Evolutionary conservation across 2,797 vertebrate species (phyloP).

Genomic region (Eurystomus glaucurus): DNA sequence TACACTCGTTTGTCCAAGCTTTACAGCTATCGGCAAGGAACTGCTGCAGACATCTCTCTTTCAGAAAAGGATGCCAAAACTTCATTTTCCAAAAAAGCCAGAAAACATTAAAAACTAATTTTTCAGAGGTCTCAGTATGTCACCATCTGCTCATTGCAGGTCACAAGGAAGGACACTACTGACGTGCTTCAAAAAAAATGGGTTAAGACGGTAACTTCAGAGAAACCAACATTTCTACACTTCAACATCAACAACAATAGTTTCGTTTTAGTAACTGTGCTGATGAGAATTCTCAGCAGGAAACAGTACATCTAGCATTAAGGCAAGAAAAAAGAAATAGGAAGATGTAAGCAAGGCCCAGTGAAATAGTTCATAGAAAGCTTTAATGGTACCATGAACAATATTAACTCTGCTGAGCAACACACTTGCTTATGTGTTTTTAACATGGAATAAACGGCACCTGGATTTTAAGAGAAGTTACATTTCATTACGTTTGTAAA

Average conservation of each 20-base stretch:
- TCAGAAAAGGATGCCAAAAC: background rate
- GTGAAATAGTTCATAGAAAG: background rate
- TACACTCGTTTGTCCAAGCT: background rate
- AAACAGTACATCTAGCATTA: background rate
- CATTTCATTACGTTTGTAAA: background rate
- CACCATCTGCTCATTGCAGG: background rate
- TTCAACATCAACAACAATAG: background rate
- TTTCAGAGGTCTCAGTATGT: background rate
- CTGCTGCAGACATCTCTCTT: background rate
- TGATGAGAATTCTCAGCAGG: background rate
- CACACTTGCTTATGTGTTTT: background rate
- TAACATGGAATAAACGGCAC: background rate
- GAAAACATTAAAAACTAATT: background rate
- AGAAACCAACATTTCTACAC: background rate
- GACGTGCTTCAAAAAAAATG: background rate
- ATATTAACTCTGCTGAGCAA: background rate
- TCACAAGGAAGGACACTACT: background rate
- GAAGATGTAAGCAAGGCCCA: background rate
- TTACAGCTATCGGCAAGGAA: background rate
- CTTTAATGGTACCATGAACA: background rate
- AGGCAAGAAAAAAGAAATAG: background rate
- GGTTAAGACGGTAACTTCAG: background rate
- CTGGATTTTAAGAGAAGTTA: background rate
- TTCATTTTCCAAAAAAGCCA: background rate
- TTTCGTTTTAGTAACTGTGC: background rate